Evolutionary conservation across 2,113 vertebrate species (phyloP).

Genomic region (Elanus axillaris): DNA sequence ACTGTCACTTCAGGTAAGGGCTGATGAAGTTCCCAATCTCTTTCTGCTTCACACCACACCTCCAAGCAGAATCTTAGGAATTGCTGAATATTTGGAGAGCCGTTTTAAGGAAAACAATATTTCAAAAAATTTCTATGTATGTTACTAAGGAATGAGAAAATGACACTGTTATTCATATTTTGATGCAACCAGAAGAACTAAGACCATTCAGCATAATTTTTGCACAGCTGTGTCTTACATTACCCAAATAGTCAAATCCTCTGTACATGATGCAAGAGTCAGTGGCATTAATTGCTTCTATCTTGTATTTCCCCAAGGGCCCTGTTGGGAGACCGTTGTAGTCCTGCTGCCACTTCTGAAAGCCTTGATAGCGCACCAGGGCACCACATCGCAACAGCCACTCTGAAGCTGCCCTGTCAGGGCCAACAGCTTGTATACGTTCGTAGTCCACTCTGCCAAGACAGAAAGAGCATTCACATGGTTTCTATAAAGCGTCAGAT

Average conservation of each 20-base stretch:
- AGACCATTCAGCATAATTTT: fast-evolving
- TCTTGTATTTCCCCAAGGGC: constrained; percentile 82
- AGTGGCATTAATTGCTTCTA: constrained; percentile 88
- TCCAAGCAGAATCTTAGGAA: neutral
- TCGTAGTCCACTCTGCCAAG: constrained; percentile 87
- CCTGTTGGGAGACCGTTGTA: constrained; percentile 90
- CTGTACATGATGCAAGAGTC: constrained; percentile 94
- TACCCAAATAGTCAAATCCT: constrained; percentile 93
- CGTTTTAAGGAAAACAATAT: neutral
- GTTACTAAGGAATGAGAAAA: neutral
- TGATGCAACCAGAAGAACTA: neutral
- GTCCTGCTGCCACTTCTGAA: constrained; percentile 88
- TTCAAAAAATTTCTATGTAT: fast-evolving
- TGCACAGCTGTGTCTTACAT: neutral
- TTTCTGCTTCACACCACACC: neutral
- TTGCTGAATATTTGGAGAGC: neutral
- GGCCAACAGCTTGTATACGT: constrained; percentile 83
- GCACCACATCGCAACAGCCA: constrained; percentile 95
- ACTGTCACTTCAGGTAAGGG: neutral
- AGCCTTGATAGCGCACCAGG: constrained; percentile 83
- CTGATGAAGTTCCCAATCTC: neutral
- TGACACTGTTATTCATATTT: fast-evolving
- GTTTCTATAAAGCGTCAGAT: neutral
- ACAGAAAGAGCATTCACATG: neutral
- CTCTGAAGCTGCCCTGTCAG: constrained; percentile 89